phyloP scores from a whole-genome alignment of 1,140 invertebrate species.

The Panagrolaimus sp. region DNA sequence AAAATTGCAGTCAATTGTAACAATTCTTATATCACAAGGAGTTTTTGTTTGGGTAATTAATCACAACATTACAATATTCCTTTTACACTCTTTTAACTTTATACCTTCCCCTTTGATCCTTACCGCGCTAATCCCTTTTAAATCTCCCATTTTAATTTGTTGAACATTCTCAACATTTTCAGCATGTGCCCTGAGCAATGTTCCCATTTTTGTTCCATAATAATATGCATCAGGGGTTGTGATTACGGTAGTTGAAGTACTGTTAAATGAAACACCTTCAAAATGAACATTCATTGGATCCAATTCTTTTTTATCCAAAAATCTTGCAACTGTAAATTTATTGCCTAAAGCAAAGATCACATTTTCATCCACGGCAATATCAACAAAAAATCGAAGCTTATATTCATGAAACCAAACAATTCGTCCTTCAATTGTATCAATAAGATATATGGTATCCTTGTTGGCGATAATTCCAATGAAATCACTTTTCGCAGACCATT shows the following conservation, averaged over 20 bases:
- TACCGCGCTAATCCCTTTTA: background rate
- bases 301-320: conserved; percentile 30
- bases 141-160: background rate
- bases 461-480: background rate
- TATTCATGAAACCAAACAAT: conserved; percentile 34
- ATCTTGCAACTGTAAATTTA: conserved; percentile 35
- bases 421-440: background rate
- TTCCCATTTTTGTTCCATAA: conserved; percentile 7
- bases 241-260: conserved; percentile 23
- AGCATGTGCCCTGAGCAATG: background rate
- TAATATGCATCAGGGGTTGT: background rate
- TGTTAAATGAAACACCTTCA: conserved; percentile 32
- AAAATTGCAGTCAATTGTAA: too few species aligned
- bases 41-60: too few species aligned
- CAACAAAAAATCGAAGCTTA: conserved; percentile 38
- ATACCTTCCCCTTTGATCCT: too few species aligned
- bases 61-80: too few species aligned
- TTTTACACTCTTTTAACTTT: too few species aligned
- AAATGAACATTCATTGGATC: conserved; percentile 37
- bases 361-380: conserved; percentile 26
- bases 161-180: conserved; percentile 16
- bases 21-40: too few species aligned
- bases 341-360: conserved; percentile 32
- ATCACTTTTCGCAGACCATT: background rate
- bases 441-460: background rate